These are phyloP conservation scores for Melinaea menophilus DNA, from an alignment of 2,888 invertebrate species.

Conservation along the genomic window DNA sequence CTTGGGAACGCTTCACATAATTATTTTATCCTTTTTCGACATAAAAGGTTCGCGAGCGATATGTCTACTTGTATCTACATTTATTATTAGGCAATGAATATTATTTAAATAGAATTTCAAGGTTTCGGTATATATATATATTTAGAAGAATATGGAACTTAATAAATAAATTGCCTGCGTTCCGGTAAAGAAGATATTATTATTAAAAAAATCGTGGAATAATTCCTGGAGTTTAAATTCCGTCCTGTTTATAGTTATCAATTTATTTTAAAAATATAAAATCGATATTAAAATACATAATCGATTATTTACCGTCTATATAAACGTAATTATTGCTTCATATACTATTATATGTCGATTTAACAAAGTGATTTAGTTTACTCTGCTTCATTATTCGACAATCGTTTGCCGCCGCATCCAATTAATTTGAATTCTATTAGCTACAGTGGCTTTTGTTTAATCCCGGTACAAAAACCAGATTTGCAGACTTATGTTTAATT, in stretches of 20 bases:
- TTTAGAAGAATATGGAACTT: too few species aligned
- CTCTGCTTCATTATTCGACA: not conserved
- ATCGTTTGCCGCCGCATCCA: too few species aligned
- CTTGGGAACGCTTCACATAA: slow-evolving; percentile 21
- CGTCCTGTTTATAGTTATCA: too few species aligned
- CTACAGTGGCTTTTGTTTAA: not conserved
- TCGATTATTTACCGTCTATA: too few species aligned
- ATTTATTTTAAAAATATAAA: too few species aligned
- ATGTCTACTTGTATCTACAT: not conserved
- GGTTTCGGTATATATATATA: too few species aligned
- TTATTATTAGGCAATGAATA: not conserved
- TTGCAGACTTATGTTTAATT: not conserved
- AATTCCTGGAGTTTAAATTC: too few species aligned
- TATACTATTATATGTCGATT: not conserved
- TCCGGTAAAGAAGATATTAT: too few species aligned
- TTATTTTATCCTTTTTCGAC: slow-evolving; percentile 20
- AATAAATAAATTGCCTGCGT: too few species aligned
- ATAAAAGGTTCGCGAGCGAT: slow-evolving; percentile 3
- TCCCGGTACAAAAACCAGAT: slow-evolving; percentile 1
- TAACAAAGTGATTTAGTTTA: slow-evolving; percentile 3
- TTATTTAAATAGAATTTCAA: too few species aligned
- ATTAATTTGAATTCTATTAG: slow-evolving; percentile 4
- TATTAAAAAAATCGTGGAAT: too few species aligned
- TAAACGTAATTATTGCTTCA: not conserved
- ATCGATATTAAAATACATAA: too few species aligned